Evolutionary conservation across 2,888 invertebrate species (phyloP).

Genomic region (Cremastinae sp.): DNA sequence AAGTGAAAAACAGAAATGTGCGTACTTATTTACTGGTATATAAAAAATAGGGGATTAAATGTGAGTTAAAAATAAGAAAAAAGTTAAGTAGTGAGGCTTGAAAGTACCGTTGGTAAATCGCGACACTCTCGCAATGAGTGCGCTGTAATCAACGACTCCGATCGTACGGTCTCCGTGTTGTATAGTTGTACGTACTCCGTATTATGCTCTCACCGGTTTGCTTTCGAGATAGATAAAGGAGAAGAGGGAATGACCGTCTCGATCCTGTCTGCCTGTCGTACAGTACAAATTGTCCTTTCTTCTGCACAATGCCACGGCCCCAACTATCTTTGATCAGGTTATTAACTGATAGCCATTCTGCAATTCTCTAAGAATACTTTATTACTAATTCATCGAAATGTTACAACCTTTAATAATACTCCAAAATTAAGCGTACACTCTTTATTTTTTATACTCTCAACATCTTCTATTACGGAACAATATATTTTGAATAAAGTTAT

Average conservation of each 20-base stretch:
- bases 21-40: neutral
- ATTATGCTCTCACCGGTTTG: slow-evolving; percentile 38
- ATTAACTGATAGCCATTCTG: slow-evolving; percentile 39
- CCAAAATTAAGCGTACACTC: too few relatives aligned
- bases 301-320: slow-evolving; percentile 52
- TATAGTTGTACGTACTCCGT: slow-evolving; percentile 50
- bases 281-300: slow-evolving; percentile 70
- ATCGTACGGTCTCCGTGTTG: slow-evolving; percentile 61
- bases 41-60: neutral
- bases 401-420: too few relatives aligned
- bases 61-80: neutral
- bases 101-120: slow-evolving; percentile 68
- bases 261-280: slow-evolving; percentile 60
- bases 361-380: slow-evolving; percentile 6
- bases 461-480: too few relatives aligned
- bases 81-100: slow-evolving; percentile 1
- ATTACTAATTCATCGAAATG: slow-evolving; percentile 33
- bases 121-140: slow-evolving; percentile 67
- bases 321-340: slow-evolving; percentile 45
- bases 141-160: slow-evolving; percentile 68
- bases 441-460: slow-evolving; percentile 15
- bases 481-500: too few relatives aligned
- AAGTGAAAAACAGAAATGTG: neutral
- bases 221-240: slow-evolving; percentile 9
- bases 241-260: slow-evolving; percentile 35